Base-by-base conservation (phyloP, 2,113 vertebrate genomes). In the Ictalurus furcatus region DNA sequence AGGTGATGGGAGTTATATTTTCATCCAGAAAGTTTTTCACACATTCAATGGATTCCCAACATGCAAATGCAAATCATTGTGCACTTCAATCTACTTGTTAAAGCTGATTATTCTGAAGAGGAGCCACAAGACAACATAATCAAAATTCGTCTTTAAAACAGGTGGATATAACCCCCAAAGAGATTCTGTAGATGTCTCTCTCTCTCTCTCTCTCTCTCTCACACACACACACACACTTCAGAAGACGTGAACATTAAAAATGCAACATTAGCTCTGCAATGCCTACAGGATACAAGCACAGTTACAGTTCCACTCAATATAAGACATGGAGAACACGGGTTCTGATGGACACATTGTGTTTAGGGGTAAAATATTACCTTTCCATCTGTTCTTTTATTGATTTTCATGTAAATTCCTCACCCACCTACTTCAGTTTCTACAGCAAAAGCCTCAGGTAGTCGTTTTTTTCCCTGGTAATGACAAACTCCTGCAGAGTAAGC, bases 401-500 rank as follows among this genome's bases (percentile, higher is more conserved):
- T 78, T 44, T 40, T 48, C 30, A 14, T 59, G 48, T 80, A 81
- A 67, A 56, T 52, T 87, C 11, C 44, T 88, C 19, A 81, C 69
- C 37, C 73, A 87, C 34, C 34, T 61, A 86, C 85, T 34, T 76
- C 21, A 14, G 34, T 40, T 30, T n/a, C n/a, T 30, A 19, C 78
- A 54, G 3, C 44, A 2, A 6, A 80, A 56, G 78, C 78, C 78
- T 80, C 8, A 28, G 78, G 48, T 80, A 80, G 25, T 1, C 59
- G 21, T 74, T 34, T 63, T 23, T 34, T 23, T 59, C 17, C 34
- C 44, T 48, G 0, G 85, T 54, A 65, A 65, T 54, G 76, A 80
- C 76, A 87, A 63, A 80, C 74, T 87, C 59, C 76, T 30, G 19
- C 59, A 40, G 87, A 63, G 71, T 67, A 86, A 82, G 79, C 56